Conservation (phyloP, 2,113 vertebrate genomes). For the Syrrhaptes paradoxus region DNA sequence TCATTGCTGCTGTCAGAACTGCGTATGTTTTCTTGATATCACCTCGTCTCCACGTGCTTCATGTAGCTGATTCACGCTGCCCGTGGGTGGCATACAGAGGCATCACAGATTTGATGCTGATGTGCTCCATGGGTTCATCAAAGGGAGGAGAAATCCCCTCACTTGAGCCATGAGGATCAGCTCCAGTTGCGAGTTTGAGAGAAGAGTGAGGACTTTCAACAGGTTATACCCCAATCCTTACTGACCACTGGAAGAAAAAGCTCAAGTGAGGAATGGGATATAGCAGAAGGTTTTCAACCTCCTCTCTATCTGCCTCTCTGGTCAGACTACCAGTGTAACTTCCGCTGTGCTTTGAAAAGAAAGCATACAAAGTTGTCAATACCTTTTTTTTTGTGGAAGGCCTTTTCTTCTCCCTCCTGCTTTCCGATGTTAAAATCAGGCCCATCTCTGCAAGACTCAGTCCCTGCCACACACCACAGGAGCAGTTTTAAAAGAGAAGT, state of each 20-base stretch:
- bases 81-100: neutral
- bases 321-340: neutral
- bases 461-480: neutral
- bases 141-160: neutral
- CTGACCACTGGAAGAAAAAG: neutral
- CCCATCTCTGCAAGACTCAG: neutral
- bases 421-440: neutral
- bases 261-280: neutral
- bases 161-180: neutral
- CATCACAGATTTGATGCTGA: neutral
- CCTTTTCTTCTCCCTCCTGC: neutral
- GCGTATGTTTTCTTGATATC: neutral
- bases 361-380: neutral
- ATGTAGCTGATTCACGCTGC: neutral
- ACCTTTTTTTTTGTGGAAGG: neutral
- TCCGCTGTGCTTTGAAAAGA: neutral
- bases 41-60: accelerated
- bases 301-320: neutral
- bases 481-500: neutral
- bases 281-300: neutral
- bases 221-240: neutral
- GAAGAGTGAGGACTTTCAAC: neutral
- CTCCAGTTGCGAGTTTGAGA: neutral
- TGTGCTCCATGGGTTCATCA: neutral
- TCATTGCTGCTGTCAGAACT: neutral